These are phyloP conservation scores for Ganaspis sp. DNA, from an alignment of 1,140 invertebrate species.

Conservation along the genomic window DNA sequence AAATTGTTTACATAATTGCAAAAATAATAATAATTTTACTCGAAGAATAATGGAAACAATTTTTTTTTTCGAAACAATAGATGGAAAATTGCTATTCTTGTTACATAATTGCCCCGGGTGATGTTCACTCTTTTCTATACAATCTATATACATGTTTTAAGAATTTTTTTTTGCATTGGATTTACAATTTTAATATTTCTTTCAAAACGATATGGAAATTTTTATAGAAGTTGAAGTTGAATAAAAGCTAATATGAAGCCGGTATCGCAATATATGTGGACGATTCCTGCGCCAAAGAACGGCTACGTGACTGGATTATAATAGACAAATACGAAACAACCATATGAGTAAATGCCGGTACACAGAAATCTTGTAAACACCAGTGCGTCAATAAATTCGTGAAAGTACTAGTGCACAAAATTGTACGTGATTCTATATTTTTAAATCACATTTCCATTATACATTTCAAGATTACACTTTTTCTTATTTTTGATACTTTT, in stretches of 20 bases:
- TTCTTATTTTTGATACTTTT: no score
- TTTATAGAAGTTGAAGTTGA: not conserved
- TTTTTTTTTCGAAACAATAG: no score
- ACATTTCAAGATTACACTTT: no score
- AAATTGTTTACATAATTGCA: no score
- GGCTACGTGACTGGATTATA: conserved; percentile 49
- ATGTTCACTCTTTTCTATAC: no score
- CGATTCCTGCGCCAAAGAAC: conserved; percentile 32
- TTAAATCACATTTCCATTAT: no score
- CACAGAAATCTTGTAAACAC: conserved; percentile 19
- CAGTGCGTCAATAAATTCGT: not conserved
- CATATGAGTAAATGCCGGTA: conserved; percentile 21
- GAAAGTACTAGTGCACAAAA: not conserved
- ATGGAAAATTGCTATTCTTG: no score
- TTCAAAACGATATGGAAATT: not conserved
- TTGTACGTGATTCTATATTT: not conserved
- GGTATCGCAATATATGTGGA: not conserved
- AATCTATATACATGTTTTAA: no score
- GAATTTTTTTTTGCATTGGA: no score
- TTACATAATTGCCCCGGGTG: no score
- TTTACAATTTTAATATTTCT: conserved; percentile 13
- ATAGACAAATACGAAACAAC: conserved; percentile 44
- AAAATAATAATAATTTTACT: no score
- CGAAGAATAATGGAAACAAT: no score
- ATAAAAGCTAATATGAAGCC: not conserved